These are phyloP conservation scores for Pipa parva DNA, from an alignment of 2,113 vertebrate genomes.

Conservation along the genomic window DNA sequence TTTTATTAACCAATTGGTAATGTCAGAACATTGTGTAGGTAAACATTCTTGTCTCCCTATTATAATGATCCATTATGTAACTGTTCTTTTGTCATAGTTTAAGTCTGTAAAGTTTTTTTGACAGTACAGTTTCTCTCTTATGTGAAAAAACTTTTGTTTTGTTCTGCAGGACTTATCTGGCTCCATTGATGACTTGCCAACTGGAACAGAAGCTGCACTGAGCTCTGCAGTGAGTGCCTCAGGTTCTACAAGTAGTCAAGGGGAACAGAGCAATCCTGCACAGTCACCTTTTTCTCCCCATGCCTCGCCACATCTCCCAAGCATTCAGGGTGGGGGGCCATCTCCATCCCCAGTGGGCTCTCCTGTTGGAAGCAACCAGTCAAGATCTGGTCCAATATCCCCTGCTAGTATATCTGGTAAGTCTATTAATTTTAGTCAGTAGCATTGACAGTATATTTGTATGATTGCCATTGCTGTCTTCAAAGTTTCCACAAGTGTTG, in stretches of 20 bases:
- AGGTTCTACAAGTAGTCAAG: slow-evolving; percentile 85
- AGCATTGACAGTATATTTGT: too few species aligned
- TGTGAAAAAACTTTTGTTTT: slow-evolving; percentile 1
- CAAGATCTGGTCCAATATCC: slow-evolving; percentile 89
- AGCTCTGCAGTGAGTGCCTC: slow-evolving; percentile 78
- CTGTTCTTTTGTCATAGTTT: too few species aligned
- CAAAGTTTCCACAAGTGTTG: too few species aligned
- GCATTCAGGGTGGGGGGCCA: slow-evolving; percentile 84
- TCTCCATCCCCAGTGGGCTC: slow-evolving; percentile 90
- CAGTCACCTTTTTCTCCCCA: slow-evolving; percentile 94
- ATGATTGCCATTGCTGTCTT: too few species aligned
- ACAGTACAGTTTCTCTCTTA: neutral
- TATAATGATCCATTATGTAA: too few species aligned
- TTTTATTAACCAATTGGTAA: too few species aligned
- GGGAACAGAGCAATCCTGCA: slow-evolving; percentile 84
- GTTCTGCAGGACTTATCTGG: slow-evolving; percentile 85
- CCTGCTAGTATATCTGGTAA: slow-evolving; percentile 84
- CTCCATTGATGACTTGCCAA: slow-evolving; percentile 93
- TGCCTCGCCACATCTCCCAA: slow-evolving; percentile 85
- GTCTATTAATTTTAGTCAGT: too few species aligned
- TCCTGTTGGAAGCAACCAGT: slow-evolving; percentile 88
- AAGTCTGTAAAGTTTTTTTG: too few species aligned
- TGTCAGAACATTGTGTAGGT: too few species aligned
- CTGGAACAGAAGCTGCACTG: slow-evolving; percentile 83
- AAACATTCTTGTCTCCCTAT: neutral